Base-by-base conservation (phyloP, 2,888 invertebrate genomes). In the Rhagonycha lutea region DNA sequence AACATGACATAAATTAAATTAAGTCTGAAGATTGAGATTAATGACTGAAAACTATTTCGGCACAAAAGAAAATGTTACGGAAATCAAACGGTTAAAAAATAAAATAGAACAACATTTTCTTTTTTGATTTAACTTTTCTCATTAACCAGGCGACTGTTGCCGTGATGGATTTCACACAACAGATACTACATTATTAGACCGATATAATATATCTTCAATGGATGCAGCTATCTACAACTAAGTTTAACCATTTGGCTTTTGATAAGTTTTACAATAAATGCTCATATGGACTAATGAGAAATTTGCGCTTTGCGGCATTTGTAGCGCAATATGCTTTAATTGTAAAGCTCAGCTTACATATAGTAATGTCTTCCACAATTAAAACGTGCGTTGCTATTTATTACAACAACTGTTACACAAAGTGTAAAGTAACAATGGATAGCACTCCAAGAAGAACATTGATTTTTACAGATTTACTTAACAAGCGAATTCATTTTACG, bases 151-250 rank as follows among this genome's bases (percentile, higher is more conserved):
- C 70, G 70, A 76, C 70, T 76, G 69, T 61, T 28, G 70, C 24
- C 18, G 70, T 76, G 76, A 76, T 76, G 73, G 76, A 76, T 76
- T 76, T 62, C 70, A 76, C 60, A 68, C 76, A 73, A 76, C 76
- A 73, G 67, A 76, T 76, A 47, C 47, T 70, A 18, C 18, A 18
- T 18, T 18, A 18, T 18, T 18, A 62, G 29, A 73, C 61, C 61
- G 76, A 76, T 72, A 69, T 70, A 60, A 65, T 61, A 65, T 61
- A 73, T 67, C 47, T 24, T 65, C n/a, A 5, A n/a, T 26, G 24
- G 24, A 26, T n/a, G 63, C 23, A 65, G 26, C 12, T 23, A 24
- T 65, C 26, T 24, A 65, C n/a, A 65, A 65, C 63, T 12, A 65
- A 65, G 24, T 65, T 14, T 12, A 47, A 47, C 47, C 47, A 47